phyloP scores from a whole-genome alignment of 2,888 invertebrate species.

The Callyntrura guangdongensis region DNA sequence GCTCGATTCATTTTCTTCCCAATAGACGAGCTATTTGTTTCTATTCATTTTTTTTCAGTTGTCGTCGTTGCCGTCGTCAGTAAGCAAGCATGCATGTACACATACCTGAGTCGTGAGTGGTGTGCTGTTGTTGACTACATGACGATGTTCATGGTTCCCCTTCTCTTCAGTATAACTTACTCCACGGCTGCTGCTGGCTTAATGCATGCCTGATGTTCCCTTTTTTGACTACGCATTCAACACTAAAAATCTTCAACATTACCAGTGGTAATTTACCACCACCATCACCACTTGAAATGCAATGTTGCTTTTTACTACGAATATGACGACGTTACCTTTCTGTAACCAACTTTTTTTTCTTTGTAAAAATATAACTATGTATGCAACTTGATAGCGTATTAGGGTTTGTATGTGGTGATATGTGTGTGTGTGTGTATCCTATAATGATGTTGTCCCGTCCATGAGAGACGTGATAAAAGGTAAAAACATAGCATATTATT shows the following conservation, averaged over 20 bases:
- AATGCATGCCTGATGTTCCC: slow-evolving; percentile 58
- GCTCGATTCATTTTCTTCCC: not conserved
- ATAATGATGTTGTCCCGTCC: not conserved
- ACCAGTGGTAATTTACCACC: no score
- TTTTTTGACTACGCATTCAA: slow-evolving; percentile 22
- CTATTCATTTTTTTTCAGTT: slow-evolving; percentile 37
- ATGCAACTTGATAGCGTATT: not conserved
- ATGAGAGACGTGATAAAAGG: no score
- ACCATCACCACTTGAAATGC: not conserved
- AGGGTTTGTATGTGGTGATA: not conserved
- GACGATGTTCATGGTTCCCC: not conserved
- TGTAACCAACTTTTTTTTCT: slow-evolving; percentile 10
- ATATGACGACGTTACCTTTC: not conserved
- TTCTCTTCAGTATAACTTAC: not conserved
- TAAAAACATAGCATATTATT: no score
- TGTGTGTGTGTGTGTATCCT: slow-evolving; percentile 24
- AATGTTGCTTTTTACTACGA: not conserved
- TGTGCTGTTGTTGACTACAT: no score
- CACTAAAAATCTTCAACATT: not conserved
- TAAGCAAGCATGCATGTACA: slow-evolving; percentile 21
- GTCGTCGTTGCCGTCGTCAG: no score
- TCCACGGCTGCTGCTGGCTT: slow-evolving; percentile 38
- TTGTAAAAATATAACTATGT: not conserved
- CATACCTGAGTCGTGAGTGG: no score
- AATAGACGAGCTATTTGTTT: slow-evolving; percentile 21